Evolutionary conservation across 1,140 invertebrate species (phyloP).

Genomic region (Zaprionus taronus): DNA sequence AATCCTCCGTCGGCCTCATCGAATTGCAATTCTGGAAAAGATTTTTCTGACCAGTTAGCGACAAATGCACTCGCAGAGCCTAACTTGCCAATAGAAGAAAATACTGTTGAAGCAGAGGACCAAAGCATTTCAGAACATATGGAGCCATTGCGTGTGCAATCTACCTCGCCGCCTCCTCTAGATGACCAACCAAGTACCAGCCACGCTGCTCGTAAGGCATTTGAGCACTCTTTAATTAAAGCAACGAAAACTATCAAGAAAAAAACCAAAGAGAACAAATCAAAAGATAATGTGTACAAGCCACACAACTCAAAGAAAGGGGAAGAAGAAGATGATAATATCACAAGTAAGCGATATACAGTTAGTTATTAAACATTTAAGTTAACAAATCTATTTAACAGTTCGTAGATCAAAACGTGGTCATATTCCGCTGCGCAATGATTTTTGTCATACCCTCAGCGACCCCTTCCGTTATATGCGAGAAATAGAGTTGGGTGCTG

Average conservation of each 20-base stretch:
- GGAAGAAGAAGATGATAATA: background rate
- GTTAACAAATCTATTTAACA: background rate
- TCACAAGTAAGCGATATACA: constrained; percentile 38
- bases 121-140: constrained; percentile 16
- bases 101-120: background rate
- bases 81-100: background rate
- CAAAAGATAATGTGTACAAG: constrained; percentile 44
- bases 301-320: constrained; percentile 28
- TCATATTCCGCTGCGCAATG: constrained; percentile 57
- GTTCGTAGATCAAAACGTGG: constrained; percentile 68
- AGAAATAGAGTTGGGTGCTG: background rate
- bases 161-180: constrained; percentile 17
- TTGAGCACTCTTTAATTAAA: background rate
- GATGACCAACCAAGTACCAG: constrained; percentile 60
- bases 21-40: no score
- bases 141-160: constrained; percentile 34
- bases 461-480: constrained; percentile 28
- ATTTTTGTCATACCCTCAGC: constrained; percentile 44
- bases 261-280: background rate
- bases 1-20: no score
- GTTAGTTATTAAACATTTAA: background rate
- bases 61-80: background rate
- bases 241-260: background rate
- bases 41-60: no score
- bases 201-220: constrained; percentile 32